Percentiles rank a stretch among this genome's conserved stretches.
These are phyloP conservation scores for Torymus aiolomorphi DNA, from an alignment of 2,888 invertebrate genomes.

Conservation along the genomic window DNA sequence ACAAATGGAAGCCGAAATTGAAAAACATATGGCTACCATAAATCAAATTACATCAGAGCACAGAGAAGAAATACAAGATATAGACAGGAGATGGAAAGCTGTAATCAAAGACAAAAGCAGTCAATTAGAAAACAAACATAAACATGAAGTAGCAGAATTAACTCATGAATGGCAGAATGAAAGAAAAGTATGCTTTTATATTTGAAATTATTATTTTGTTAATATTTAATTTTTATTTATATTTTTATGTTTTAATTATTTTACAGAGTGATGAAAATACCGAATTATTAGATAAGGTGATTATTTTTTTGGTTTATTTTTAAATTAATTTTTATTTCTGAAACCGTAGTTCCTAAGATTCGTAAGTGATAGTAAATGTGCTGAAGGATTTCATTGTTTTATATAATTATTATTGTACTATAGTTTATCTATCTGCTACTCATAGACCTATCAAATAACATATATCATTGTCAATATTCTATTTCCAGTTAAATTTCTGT, in stretches of 20 bases:
- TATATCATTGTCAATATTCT: no score
- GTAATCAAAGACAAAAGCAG: slow-evolving; percentile 67
- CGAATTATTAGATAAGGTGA: slow-evolving; percentile 63
- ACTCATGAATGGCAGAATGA: slow-evolving; percentile 74
- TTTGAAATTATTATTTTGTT: slow-evolving; percentile 31
- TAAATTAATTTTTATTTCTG: slow-evolving; percentile 31
- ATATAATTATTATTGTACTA: no score
- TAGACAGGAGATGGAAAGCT: slow-evolving; percentile 72
- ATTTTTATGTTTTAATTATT: slow-evolving; percentile 54
- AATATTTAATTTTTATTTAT: slow-evolving; percentile 30
- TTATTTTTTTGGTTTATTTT: slow-evolving; percentile 45
- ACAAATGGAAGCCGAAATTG: slow-evolving; percentile 66
- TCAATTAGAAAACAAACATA: slow-evolving; percentile 68
- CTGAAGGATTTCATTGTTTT: no score
- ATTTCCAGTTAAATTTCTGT: no score
- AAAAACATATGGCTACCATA: slow-evolving; percentile 63
- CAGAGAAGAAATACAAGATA: slow-evolving; percentile 67
- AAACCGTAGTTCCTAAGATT: slow-evolving; percentile 12
- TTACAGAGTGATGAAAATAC: slow-evolving; percentile 62
- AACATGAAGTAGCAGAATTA: slow-evolving; percentile 69
- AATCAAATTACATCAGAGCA: slow-evolving; percentile 66
- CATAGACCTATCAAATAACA: no score
- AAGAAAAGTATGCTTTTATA: slow-evolving; percentile 68
- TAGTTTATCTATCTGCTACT: no score
- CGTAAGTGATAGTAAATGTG: background rate